A percentile compares a stretch with the other conserved stretches of the same genome.
phyloP scores from a whole-genome alignment of 2,888 invertebrate genomes.

The Neoitamus cyanurus region DNA sequence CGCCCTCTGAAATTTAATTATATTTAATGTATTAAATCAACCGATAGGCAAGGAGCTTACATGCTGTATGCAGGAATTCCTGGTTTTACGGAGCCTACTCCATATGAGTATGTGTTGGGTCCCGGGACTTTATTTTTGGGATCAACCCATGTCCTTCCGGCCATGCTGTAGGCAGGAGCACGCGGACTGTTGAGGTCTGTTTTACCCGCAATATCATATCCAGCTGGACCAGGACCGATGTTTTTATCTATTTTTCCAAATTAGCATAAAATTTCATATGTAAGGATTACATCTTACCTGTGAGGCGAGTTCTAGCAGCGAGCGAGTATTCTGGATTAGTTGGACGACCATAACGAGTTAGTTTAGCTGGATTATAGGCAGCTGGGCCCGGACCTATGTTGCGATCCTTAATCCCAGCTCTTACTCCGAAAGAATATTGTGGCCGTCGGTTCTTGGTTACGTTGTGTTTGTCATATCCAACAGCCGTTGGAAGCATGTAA shows the following conservation, averaged over 20 bases:
- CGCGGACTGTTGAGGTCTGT: constrained; percentile 57
- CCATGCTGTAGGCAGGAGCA: constrained; percentile 70
- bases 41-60: constrained; percentile 55
- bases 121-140: constrained; percentile 58
- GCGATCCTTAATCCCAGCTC: constrained; percentile 52
- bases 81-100: constrained; percentile 56
- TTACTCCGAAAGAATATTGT: constrained; percentile 61
- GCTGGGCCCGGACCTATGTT: constrained; percentile 62
- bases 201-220: constrained; percentile 58
- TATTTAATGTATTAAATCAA: background rate
- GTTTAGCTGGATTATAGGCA: constrained; percentile 58
- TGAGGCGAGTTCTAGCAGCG: constrained; percentile 60
- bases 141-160: constrained; percentile 59
- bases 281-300: constrained; percentile 56
- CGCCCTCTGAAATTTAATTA: constrained; percentile 55
- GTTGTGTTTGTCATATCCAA: constrained; percentile 72
- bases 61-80: constrained; percentile 60
- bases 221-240: constrained; percentile 62
- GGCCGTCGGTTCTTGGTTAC: constrained; percentile 68
- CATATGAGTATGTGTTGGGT: constrained; percentile 60
- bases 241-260: background rate
- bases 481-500: constrained; percentile 70
- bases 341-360: constrained; percentile 58
- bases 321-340: constrained; percentile 68
- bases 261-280: background rate